Base-by-base conservation (phyloP, 2,797 vertebrate species). In the Aeoliscus strigatus region DNA sequence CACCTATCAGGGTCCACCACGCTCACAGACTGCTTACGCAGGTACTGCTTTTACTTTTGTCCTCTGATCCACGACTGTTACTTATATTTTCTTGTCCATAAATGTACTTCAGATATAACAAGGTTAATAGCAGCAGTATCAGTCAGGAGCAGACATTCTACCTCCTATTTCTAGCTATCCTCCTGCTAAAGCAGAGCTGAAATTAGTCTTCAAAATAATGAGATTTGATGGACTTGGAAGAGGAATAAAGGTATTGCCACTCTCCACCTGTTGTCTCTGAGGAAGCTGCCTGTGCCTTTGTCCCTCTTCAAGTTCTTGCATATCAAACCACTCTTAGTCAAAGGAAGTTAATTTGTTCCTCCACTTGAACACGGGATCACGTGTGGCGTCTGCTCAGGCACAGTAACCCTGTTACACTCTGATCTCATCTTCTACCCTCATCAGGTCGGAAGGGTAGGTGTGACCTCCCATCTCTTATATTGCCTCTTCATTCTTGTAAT, bases 11-110 rank as follows among this genome's bases (percentile, higher is more conserved):
- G 96, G 72, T 93, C 94, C 73, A 98, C 94, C 59, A 96, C 96
- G 0, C 92, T 98, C 53, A 98, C 96, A 46, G 95, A 98, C 86
- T 98, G 96, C 87, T 84, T 98, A 77, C 85, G 94, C 82, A 95
- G 96, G 94, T 96, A 86, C 39, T 25, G 6, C 25, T 28, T 41
- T 29, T 9, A 8, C 16, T 31, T 23, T 45, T 52, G 11, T 3
- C 4, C 9, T 9, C 24, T 25, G 3, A 9, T 25, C n/a, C n/a
- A n/a, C n/a, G n/a, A n/a, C n/a, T n/a, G n/a, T n/a, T n/a, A n/a
- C n/a, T n/a, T n/a, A n/a, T n/a, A n/a, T n/a, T n/a, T n/a, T n/a
- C n/a, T n/a, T n/a, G n/a, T n/a, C n/a, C n/a, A n/a, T n/a, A n/a
- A n/a, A n/a, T n/a, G n/a, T n/a, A 21, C 18, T 21, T 3, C 18